Base-by-base conservation (phyloP, 2,888 invertebrate genomes). In the Pachliopta kotzebuea region DNA sequence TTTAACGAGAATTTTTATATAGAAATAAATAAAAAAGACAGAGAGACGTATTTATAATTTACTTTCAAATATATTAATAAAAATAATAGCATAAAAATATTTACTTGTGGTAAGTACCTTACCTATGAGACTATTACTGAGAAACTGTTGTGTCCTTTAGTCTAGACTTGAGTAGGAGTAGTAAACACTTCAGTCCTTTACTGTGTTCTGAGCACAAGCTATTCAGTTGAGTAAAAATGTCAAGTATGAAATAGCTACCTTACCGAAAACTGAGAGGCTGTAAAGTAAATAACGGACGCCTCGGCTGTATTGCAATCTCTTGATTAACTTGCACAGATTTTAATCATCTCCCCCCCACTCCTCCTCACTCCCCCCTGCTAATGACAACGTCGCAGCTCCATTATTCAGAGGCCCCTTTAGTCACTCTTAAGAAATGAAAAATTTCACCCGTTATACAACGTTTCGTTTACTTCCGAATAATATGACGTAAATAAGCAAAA, bases 251-350 rank as follows among this genome's bases (percentile, higher is more conserved):
- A 14, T 37, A 11, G 49, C 49, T 9, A 20, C 7, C 20, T 18
- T 49, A 7, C 20, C 49, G n/a, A 20, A 20, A 49, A 49, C 49
- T 18, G 8, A 20, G 49, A 49, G 49, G 49, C 49, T 49, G 49
- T 49, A 37, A 37, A 37, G 53, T 53, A 53, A 53, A 53, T 21
- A 53, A 20, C 23, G 21, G 23, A 9, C 53, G 53, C 53, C 21
- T 31, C 37, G 29, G 49, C 29, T 31, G 29, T n/a, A 31, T 49
- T 49, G 52, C 52, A 60, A 60, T 60, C 59, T 60, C 31, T 49
- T 20, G 52, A 60, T 60, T 60, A 52, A 60, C 49, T 60, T 60
- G 59, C 59, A 49, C 59, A 60, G 59, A 60, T 60, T 60, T 60
- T 60, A 60, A 60, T 60, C 59, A 60, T 14, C 18, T 26, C 37